Base-by-base conservation (phyloP, 2,888 invertebrate species). In the Norana najaformis region DNA sequence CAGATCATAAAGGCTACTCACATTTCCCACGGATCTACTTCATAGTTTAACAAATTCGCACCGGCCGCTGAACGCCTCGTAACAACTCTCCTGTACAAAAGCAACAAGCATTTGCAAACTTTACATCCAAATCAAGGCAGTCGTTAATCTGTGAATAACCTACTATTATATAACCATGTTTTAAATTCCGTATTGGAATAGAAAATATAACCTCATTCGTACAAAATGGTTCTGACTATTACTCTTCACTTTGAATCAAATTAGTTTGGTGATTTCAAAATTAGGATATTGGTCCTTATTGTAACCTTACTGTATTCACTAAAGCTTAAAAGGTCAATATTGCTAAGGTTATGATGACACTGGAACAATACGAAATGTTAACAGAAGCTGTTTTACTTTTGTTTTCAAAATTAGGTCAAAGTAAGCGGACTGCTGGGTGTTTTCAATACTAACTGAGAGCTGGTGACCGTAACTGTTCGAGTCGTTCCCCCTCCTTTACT, bases 1-100 rank as follows among this genome's bases (percentile, higher is more conserved):
- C n/a, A 69, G 69, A 69, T 69, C n/a, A n/a, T n/a, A n/a, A n/a
- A n/a, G 13, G 8, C 37, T 85, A 85, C 85, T 85, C 85, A 85
- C 85, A 23, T 85, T 37, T 85, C 85, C 85, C 85, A 85, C 5
- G 37, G 85, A 85, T 85, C 85, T 36, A 85, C 85, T 85, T 85
- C 85, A 36, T 85, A 85, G 36, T 85, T 16, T 6, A 85, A 36
- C 20, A 20, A 35, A 85, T 85, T 85, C 23, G 35, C 85, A 36
- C 85, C 85, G 16, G 85, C 20, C 36, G 14, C 85, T 23, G 37
- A 85, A 13, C 85, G 85, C 20, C 85, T 35, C 14, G 35, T 85
- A 18, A 85, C 85, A 35, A 85, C 85, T 85, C 11, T 85, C 37
- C 85, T 85, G 23, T 37, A n/a, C 11, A 36, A 85, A 47, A 69